A percentile compares a stretch with the other conserved stretches of the same genome.
Evolutionary conservation across 2,888 invertebrate genomes (phyloP).

Genomic region (Synergus gifuensis): DNA sequence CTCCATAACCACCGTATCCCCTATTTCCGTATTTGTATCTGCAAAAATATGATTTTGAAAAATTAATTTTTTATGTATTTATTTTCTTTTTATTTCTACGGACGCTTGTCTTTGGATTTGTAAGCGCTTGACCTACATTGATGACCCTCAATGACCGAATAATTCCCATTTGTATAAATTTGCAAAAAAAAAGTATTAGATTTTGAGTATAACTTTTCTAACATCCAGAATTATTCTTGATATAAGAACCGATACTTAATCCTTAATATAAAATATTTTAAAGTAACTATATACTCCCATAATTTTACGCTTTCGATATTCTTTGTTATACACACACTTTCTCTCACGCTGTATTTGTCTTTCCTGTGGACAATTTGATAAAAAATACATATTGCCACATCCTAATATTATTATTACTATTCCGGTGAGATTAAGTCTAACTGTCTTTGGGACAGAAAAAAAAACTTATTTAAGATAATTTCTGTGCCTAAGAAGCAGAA

Average conservation of each 20-base stretch:
- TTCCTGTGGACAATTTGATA: background rate
- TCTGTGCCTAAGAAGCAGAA: conserved; percentile 6
- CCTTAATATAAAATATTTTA: too few relatives aligned
- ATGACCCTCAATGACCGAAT: too few relatives aligned
- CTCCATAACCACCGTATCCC: background rate
- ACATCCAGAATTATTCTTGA: too few relatives aligned
- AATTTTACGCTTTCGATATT: conserved; percentile 26
- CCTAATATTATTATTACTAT: background rate
- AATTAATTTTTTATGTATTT: background rate
- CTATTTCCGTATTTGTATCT: conserved; percentile 47
- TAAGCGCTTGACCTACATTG: too few relatives aligned
- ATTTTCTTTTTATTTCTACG: too few relatives aligned
- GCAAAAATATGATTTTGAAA: background rate
- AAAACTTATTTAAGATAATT: conserved; percentile 1
- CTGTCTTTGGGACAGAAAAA: background rate
- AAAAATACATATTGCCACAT: background rate
- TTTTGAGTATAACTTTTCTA: too few relatives aligned
- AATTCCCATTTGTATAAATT: too few relatives aligned
- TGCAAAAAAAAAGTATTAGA: too few relatives aligned
- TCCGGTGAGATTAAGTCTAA: background rate
- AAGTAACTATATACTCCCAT: too few relatives aligned
- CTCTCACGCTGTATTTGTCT: background rate
- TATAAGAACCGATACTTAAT: too few relatives aligned
- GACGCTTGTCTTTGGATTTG: too few relatives aligned
- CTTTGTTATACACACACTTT: conserved; percentile 25